Evolutionary conservation across 2,797 vertebrate species (phyloP).

Genomic region (Coreius guichenoti): DNA sequence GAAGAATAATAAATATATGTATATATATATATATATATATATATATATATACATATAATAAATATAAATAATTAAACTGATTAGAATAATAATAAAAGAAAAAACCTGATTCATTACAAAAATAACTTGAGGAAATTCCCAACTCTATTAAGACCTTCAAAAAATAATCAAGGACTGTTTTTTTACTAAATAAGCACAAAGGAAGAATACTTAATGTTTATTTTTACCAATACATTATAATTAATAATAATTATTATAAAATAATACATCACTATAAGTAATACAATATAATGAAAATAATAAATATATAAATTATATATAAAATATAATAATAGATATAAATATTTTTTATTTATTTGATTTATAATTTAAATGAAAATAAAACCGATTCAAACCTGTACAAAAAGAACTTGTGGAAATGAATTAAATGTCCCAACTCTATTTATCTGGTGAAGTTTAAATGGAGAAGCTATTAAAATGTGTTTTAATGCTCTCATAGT

Average conservation of each 20-base stretch:
- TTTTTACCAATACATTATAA: background rate
- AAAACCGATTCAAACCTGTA: background rate
- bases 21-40: too few relatives aligned
- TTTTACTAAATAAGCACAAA: background rate
- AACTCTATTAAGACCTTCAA: background rate
- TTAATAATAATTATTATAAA: background rate
- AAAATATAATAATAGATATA: background rate
- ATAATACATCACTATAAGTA: background rate
- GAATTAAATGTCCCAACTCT: background rate
- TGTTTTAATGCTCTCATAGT: conserved; percentile 10
- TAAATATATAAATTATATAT: background rate
- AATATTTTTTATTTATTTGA: background rate
- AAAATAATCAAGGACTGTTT: background rate
- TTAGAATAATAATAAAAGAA: too few relatives aligned
- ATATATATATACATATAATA: too few relatives aligned
- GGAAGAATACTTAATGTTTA: background rate
- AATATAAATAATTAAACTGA: background rate
- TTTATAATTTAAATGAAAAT: background rate
- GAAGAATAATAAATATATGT: too few relatives aligned
- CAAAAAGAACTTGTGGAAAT: background rate
- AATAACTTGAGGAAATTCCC: background rate
- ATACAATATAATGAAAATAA: background rate
- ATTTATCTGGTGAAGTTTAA: conserved; percentile 16
- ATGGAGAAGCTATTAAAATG: conserved; percentile 10
- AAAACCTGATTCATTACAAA: background rate